Evolutionary conservation across 1,140 invertebrate genomes (phyloP).

Genomic region (Luehdorfia chinensis): DNA sequence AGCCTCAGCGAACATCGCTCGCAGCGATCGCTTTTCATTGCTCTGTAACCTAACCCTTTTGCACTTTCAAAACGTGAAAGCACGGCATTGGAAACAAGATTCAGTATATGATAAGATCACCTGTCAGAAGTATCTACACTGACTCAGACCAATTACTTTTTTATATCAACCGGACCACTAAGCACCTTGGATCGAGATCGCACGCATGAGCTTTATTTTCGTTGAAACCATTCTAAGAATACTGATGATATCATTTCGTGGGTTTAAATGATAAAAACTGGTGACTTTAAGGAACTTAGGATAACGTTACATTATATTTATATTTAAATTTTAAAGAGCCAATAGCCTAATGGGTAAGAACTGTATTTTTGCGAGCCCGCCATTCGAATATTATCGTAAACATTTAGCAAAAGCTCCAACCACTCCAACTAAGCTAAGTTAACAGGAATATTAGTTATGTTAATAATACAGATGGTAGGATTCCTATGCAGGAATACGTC

Average conservation of each 20-base stretch:
- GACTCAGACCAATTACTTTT: conserved; percentile 31
- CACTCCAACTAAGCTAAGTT: too few species aligned
- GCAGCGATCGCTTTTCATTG: conserved; percentile 20
- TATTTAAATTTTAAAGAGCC: too few species aligned
- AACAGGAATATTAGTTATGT: too few species aligned
- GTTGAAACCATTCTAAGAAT: conserved; percentile 29
- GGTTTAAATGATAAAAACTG: too few species aligned
- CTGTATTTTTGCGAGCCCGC: too few species aligned
- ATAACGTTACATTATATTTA: too few species aligned
- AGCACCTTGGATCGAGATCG: conserved; percentile 15
- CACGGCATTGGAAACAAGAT: conserved; percentile 19
- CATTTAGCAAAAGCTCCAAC: too few species aligned
- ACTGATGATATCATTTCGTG: conserved; percentile 13
- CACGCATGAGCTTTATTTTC: conserved; percentile 20
- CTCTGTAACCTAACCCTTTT: conserved; percentile 13
- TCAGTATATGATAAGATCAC: neutral
- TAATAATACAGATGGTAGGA: too few species aligned
- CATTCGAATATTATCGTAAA: too few species aligned
- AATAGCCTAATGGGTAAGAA: too few species aligned
- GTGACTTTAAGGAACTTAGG: too few species aligned
- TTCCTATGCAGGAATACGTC: too few species aligned
- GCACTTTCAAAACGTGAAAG: conserved; percentile 12
- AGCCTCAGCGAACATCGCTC: conserved; percentile 9
- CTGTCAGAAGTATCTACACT: conserved; percentile 14
- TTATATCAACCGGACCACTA: conserved; percentile 16